A percentile compares a stretch with the other conserved stretches of the same genome.
These are phyloP conservation scores for Monopterus albus DNA, from an alignment of 2,113 vertebrate genomes.

Conservation along the genomic window DNA sequence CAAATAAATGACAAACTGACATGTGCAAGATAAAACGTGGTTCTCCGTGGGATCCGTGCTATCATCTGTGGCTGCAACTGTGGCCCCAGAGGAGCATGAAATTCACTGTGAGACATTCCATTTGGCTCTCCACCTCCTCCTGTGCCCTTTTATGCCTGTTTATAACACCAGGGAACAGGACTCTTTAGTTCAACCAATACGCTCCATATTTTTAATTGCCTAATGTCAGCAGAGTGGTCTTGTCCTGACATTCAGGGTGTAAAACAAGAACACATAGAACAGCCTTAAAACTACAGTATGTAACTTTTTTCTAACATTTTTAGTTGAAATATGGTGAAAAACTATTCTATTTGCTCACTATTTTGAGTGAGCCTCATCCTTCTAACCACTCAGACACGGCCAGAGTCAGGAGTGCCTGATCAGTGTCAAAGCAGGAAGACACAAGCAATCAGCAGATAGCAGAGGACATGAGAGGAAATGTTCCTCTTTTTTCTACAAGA, in stretches of 20 bases:
- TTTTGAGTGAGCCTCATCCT: too few species aligned
- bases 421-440: too few species aligned
- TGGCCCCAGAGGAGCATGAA: slow-evolving; percentile 22
- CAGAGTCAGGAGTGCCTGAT: too few species aligned
- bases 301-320: too few species aligned
- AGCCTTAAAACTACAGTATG: too few species aligned
- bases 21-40: background rate
- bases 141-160: slow-evolving; percentile 5
- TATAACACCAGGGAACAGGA: slow-evolving; percentile 12
- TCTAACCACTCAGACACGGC: too few species aligned
- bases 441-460: too few species aligned
- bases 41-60: slow-evolving; percentile 3
- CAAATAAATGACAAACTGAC: too few species aligned
- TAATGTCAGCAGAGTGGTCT: slow-evolving; percentile 33
- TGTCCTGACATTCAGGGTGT: slow-evolving; percentile 17
- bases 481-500: too few species aligned
- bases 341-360: too few species aligned
- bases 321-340: too few species aligned
- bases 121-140: slow-evolving; percentile 37
- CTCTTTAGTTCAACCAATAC: slow-evolving; percentile 31
- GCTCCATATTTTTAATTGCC: slow-evolving; percentile 52
- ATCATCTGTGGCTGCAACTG: slow-evolving; percentile 27
- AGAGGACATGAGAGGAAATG: too few species aligned
- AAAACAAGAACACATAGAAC: background rate
- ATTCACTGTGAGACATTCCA: slow-evolving; percentile 20